phyloP scores from a whole-genome alignment of 2,113 vertebrate species.

The Cynocephalus volans region DNA sequence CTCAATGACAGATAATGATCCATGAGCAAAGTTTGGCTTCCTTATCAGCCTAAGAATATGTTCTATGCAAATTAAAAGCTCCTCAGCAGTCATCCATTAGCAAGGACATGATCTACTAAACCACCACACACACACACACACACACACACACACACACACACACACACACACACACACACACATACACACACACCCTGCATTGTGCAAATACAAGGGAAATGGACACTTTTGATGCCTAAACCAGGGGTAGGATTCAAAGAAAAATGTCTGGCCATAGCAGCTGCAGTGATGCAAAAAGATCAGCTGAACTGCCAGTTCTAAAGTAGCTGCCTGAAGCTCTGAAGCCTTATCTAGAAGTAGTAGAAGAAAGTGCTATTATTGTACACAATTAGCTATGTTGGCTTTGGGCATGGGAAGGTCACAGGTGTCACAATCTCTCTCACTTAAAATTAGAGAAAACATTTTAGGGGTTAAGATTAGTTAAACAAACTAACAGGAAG shows the following conservation, averaged over 20 bases:
- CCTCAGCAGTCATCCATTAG: conserved; percentile 25
- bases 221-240: not conserved
- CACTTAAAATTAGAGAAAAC: not conserved
- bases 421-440: not conserved
- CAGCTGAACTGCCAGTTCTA: not conserved
- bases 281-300: not conserved
- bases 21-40: conserved; percentile 18
- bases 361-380: not conserved
- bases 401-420: not conserved
- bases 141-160: not conserved
- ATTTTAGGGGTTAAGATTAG: not conserved
- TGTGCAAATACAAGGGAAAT: not conserved
- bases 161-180: too few relatives aligned
- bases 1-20: not conserved
- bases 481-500: not conserved
- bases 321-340: not conserved
- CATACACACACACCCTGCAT: not conserved
- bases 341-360: not conserved
- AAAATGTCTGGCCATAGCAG: not conserved
- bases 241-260: not conserved
- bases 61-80: conserved; percentile 25
- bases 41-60: not conserved
- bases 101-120: not conserved
- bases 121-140: not conserved
- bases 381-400: not conserved